Evolutionary conservation across 2,797 vertebrate genomes (phyloP).

Genomic region (Lepus townsendii): DNA sequence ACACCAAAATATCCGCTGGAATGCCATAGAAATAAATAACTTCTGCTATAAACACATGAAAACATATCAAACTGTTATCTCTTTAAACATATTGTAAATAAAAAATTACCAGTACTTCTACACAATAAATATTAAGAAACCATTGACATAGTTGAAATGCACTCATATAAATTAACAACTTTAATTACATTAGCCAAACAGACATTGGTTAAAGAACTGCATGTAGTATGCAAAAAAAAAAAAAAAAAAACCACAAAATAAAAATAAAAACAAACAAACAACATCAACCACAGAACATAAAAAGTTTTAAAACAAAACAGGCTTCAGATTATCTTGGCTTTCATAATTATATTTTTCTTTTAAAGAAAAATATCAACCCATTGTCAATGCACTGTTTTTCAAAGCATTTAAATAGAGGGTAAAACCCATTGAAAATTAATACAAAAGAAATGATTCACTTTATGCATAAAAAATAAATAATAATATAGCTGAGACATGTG

Average conservation of each 20-base stretch:
- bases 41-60: constrained; percentile 94
- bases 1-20: constrained; percentile 92
- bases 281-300: constrained; percentile 90
- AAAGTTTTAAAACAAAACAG: constrained; percentile 89
- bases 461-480: constrained; percentile 91
- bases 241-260: constrained; percentile 69
- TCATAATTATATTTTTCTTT: constrained; percentile 87
- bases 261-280: constrained; percentile 87
- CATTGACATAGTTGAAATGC: constrained; percentile 94
- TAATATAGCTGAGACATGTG: constrained; percentile 88
- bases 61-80: constrained; percentile 93
- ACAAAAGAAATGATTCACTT: constrained; percentile 87
- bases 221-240: constrained; percentile 88
- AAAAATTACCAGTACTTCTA: constrained; percentile 93
- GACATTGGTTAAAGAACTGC: constrained; percentile 92
- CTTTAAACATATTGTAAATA: constrained; percentile 93
- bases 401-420: constrained; percentile 90
- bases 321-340: constrained; percentile 90
- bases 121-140: constrained; percentile 95
- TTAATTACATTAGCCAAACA: constrained; percentile 93
- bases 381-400: constrained; percentile 88
- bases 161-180: constrained; percentile 94
- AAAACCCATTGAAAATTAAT: constrained; percentile 88
- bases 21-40: constrained; percentile 94
- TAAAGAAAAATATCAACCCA: constrained; percentile 87